Conservation (phyloP, 2,113 vertebrate genomes). For the Nannospalax galili region DNA sequence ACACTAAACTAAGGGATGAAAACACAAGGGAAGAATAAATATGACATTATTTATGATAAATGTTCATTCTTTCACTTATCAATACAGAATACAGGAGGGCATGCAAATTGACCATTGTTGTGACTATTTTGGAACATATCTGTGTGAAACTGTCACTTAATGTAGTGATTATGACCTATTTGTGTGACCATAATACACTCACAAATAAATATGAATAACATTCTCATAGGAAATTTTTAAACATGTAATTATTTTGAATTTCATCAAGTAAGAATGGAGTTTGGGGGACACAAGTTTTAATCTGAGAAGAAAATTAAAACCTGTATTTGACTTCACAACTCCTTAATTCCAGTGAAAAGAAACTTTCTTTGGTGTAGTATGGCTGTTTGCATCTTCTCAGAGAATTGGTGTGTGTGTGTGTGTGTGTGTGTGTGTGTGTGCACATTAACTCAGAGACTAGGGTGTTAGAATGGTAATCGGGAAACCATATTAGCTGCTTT, state of each 20-base stretch:
- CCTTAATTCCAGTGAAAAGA: neutral
- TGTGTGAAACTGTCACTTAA: neutral
- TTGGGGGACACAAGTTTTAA: neutral
- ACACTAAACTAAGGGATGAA: neutral
- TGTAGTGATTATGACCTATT: neutral
- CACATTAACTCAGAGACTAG: too few relatives aligned
- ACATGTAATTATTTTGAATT: neutral
- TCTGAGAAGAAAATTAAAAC: neutral
- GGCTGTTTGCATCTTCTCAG: neutral
- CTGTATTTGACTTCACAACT: neutral
- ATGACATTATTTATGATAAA: neutral
- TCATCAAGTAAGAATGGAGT: neutral
- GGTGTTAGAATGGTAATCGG: neutral
- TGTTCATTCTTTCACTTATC: neutral
- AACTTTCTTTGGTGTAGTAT: neutral
- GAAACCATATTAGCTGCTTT: too few relatives aligned
- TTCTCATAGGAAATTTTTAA: neutral
- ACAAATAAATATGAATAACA: neutral
- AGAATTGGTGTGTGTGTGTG: neutral
- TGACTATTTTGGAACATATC: neutral
- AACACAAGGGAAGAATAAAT: neutral
- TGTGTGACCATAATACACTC: neutral
- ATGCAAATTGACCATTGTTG: neutral
- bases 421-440: neutral
- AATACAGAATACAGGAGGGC: neutral